Base-by-base conservation (phyloP, 1,140 invertebrate genomes). In the Pseudomyrmex sp. region DNA sequence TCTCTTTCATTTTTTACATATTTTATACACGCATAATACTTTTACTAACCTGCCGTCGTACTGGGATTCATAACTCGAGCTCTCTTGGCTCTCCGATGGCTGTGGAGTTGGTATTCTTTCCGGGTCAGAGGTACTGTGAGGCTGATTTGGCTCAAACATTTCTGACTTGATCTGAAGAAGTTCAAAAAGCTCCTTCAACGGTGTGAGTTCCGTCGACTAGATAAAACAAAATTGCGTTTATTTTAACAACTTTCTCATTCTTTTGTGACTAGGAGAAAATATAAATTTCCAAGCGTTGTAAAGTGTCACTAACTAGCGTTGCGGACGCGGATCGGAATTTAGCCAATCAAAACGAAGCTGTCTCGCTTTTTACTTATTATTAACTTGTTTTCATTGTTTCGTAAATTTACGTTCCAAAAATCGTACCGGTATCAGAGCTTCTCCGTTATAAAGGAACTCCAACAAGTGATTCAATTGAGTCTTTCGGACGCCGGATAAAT, bases 101-200 rank as follows among this genome's bases (percentile, higher is more conserved):
- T 94, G 93, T 26, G 94, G 92, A 69, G 93, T 94, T n/a, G 92
- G 90, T 92, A 93, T 91, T 88, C 93, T 93, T 73, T 94, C 90
- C 18, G 92, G 89, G 23, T 95, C 93, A n/a, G 93, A 93, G 63
- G 92, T 92, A 56, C 89, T 92, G 59, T 94, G 93, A 79, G 92
- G 85, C 74, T 93, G 92, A 86, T 92, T 94, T 0, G 92, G 90
- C 85, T 93, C 93, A 88, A 93, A 94, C 18, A 97, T 95, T 86
- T 97, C 97, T 70, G 97, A 97, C 92, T 97, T 97, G 80, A 98
- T 97, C 94, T 97, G 97, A 84, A 98, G 93, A 79, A 98, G 94
- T 92, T 97, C 96, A 91, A 98, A 96, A 23, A 98, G 93, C 93
- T 97, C 97, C 93, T 97, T 96, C 92, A 98, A 95, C 82, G 97